Percentiles rank a stretch among this genome's conserved stretches.
These are phyloP conservation scores for Sphenodon punctatus DNA, from an alignment of 2,797 vertebrate species.

Conservation along the genomic window DNA sequence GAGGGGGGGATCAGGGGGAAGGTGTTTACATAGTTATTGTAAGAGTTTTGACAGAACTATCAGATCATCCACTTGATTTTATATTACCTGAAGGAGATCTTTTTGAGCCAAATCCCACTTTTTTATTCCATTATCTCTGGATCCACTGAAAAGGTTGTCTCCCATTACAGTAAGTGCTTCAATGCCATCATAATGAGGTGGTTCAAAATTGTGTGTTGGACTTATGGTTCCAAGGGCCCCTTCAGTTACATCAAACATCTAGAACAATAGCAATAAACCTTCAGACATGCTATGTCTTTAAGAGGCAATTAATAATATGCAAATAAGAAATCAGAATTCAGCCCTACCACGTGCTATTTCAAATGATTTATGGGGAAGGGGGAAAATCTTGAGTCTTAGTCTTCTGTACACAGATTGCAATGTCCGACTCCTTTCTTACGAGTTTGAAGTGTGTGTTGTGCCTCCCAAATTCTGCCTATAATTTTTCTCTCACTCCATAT, in stretches of 20 bases:
- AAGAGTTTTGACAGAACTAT: neutral
- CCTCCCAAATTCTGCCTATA: too few relatives aligned
- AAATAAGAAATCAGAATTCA: too few relatives aligned
- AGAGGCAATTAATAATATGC: neutral
- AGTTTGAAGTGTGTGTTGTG: too few relatives aligned
- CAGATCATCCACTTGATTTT: neutral
- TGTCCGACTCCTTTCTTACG: too few relatives aligned
- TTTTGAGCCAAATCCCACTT: slow-evolving; percentile 96
- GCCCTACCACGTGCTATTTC: too few relatives aligned
- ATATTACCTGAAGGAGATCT: slow-evolving; percentile 91
- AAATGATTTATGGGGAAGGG: too few relatives aligned
- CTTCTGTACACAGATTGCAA: too few relatives aligned
- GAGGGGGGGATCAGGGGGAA: too few relatives aligned
- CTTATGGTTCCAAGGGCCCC: slow-evolving; percentile 89
- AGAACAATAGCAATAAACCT: slow-evolving; percentile 32
- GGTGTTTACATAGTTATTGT: too few relatives aligned
- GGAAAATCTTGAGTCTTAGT: too few relatives aligned
- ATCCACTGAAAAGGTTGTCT: slow-evolving; percentile 93
- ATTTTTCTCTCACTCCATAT: too few relatives aligned
- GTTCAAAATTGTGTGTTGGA: slow-evolving; percentile 95
- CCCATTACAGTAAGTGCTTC: slow-evolving; percentile 93
- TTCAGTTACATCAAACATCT: slow-evolving; percentile 97
- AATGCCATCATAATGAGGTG: slow-evolving; percentile 97
- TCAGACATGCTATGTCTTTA: neutral
- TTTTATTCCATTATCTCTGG: slow-evolving; percentile 97